Evolutionary conservation across 2,113 vertebrate genomes (phyloP).

Genomic region (Vulpes vulpes): DNA sequence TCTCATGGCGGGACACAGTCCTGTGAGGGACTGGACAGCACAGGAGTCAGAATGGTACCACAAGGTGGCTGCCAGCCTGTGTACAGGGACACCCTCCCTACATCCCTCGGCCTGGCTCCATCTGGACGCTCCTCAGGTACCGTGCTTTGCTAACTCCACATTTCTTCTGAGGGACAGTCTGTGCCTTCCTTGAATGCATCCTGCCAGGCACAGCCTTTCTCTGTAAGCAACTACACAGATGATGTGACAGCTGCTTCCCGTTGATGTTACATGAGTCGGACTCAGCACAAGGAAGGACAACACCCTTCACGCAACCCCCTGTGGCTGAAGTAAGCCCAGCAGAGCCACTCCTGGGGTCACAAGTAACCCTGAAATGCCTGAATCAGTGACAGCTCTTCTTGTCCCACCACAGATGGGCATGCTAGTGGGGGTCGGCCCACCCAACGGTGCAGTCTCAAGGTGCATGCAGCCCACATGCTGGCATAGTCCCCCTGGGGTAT

Average conservation of each 20-base stretch:
- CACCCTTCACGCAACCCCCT: neutral
- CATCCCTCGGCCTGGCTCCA: neutral
- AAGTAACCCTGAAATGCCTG: neutral
- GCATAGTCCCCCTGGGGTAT: no score
- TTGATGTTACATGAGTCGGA: neutral
- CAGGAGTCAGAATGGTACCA: neutral
- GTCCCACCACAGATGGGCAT: no score
- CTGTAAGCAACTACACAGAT: neutral
- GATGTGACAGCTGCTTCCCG: neutral
- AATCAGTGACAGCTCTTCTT: neutral
- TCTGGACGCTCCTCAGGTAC: neutral
- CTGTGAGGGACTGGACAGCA: neutral
- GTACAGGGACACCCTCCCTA: neutral
- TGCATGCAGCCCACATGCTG: neutral
- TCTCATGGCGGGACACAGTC: neutral
- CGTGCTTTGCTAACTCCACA: neutral
- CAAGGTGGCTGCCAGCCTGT: neutral
- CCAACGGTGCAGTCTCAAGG: neutral
- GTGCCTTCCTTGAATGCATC: neutral
- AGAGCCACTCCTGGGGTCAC: neutral
- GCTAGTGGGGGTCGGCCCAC: no score
- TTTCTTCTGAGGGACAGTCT: neutral
- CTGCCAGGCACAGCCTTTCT: neutral
- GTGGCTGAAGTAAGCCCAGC: neutral
- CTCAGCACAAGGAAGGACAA: neutral